phyloP scores from a whole-genome alignment of 1,140 invertebrate species.

The Nomia melanderi region DNA sequence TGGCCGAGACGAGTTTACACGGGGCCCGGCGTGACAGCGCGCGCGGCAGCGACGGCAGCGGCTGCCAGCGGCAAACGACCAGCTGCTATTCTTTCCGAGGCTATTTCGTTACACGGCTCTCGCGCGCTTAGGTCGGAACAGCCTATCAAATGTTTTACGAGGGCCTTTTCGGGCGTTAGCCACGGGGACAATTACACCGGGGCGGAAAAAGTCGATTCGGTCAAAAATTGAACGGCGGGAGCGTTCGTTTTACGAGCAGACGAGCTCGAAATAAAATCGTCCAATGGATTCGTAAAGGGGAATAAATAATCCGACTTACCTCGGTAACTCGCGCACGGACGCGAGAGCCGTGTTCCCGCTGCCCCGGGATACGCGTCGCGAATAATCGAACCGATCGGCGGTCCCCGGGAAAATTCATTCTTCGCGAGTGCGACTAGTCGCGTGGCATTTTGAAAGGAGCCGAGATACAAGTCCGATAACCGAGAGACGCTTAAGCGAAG shows the following conservation, averaged over 20 bases:
- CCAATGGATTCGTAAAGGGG: slow-evolving; percentile 22
- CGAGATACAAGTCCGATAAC: slow-evolving; percentile 71
- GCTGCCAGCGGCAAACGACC: not conserved
- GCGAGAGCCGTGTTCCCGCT: not conserved
- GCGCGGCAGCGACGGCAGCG: not conserved
- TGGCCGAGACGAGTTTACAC: slow-evolving; percentile 1
- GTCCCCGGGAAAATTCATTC: too few species aligned
- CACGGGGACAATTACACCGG: not conserved
- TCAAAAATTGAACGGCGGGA: not conserved
- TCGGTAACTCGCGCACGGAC: not conserved
- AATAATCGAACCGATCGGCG: too few species aligned
- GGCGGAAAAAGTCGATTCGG: slow-evolving; percentile 3
- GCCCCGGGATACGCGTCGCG: too few species aligned
- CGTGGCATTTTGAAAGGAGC: too few species aligned
- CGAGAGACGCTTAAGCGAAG: slow-evolving; percentile 65
- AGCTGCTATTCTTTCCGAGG: not conserved
- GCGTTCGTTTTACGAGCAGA: slow-evolving; percentile 1
- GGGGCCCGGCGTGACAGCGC: not conserved
- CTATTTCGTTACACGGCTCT: slow-evolving; percentile 19
- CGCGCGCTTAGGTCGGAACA: not conserved
- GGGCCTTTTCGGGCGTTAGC: not conserved
- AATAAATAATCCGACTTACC: not conserved
- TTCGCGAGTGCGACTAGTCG: too few species aligned
- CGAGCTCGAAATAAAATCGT: not conserved
- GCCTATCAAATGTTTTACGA: slow-evolving; percentile 45